phyloP scores from a whole-genome alignment of 2,797 vertebrate species.

The Lepus townsendii region DNA sequence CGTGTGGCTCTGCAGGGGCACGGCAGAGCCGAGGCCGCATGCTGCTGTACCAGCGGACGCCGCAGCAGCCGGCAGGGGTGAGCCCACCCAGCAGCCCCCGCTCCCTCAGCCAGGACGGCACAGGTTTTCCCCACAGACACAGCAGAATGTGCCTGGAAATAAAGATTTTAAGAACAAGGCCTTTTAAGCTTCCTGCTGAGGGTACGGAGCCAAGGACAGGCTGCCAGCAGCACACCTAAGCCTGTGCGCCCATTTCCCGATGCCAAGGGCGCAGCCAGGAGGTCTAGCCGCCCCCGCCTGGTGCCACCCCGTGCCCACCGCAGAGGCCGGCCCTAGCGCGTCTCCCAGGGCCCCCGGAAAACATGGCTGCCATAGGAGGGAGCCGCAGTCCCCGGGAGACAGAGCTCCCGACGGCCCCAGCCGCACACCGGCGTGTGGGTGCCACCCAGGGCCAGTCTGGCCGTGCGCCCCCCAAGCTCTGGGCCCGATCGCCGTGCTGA shows the following conservation, averaged over 20 bases:
- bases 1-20: no score
- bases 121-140: not conserved
- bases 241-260: no score
- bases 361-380: not conserved
- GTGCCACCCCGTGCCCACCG: no score
- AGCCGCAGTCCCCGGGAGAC: not conserved
- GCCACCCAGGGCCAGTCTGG: not conserved
- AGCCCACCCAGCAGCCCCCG: not conserved
- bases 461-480: not conserved
- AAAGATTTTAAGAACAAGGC: not conserved
- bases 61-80: no score
- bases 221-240: no score
- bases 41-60: no score
- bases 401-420: not conserved
- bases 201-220: not conserved
- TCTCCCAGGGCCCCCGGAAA: no score
- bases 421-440: no score
- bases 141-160: not conserved
- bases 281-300: no score
- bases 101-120: conserved; percentile 23
- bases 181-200: not conserved
- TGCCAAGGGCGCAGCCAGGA: no score
- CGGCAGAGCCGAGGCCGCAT: no score
- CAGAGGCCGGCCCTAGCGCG: no score
- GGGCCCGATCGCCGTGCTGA: not conserved